These are phyloP conservation scores for Perca fluviatilis DNA, from an alignment of 2,113 vertebrate genomes.

Conservation along the genomic window DNA sequence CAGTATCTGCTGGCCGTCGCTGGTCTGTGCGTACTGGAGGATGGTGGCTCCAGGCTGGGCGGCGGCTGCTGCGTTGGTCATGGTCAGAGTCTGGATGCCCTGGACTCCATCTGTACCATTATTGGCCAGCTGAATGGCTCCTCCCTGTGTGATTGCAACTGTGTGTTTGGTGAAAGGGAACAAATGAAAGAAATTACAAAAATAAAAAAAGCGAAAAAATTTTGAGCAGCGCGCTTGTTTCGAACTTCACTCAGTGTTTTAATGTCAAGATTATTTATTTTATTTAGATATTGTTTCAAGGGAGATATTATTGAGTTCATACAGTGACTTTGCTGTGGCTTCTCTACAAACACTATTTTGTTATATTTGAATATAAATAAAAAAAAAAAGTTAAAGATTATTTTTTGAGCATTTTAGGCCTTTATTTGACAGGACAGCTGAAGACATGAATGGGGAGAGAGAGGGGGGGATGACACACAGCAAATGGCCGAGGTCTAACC, in stretches of 20 bases:
- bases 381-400: no score
- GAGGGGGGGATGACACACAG: no score
- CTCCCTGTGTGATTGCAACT: constrained; percentile 99
- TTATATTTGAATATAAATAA: background rate
- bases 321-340: background rate
- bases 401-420: no score
- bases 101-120: constrained; percentile 97
- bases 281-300: background rate
- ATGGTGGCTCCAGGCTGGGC: constrained; percentile 95
- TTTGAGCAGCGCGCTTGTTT: background rate
- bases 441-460: no score
- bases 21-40: constrained; percentile 98
- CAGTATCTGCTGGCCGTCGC: constrained; percentile 97
- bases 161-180: constrained; percentile 35
- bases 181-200: background rate
- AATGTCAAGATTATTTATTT: background rate
- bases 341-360: background rate
- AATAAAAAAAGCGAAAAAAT: background rate
- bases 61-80: constrained; percentile 91
- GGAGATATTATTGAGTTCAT: background rate
- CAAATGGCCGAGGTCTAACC: no score
- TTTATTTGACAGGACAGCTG: no score
- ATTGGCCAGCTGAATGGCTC: constrained; percentile 97
- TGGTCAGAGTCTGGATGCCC: constrained; percentile 95
- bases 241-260: background rate